Percentiles rank a stretch among this genome's conserved stretches.
Conservation (phyloP, 2,888 invertebrate genomes). For the Carpatolechia fugitivella region DNA sequence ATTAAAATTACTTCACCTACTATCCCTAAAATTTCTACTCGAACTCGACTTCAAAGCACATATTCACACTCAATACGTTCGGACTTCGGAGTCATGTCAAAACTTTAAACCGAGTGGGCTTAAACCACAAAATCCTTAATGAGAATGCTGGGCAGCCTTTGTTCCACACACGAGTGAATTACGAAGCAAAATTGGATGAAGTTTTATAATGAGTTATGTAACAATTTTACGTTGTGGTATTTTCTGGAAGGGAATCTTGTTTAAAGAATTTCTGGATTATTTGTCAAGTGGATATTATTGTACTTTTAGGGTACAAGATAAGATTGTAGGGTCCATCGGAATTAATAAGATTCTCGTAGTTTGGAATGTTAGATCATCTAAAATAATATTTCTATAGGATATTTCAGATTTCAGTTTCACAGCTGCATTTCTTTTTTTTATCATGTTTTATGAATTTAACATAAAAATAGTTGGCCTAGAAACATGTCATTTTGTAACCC, state of each 20-base stretch:
- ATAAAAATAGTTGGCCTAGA: too few relatives aligned
- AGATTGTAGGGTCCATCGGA: too few relatives aligned
- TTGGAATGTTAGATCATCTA: too few relatives aligned
- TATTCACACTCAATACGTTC: constrained; percentile 40
- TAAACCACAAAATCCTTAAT: constrained; percentile 48
- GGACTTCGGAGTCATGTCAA: constrained; percentile 33
- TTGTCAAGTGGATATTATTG: background rate
- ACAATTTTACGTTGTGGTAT: constrained; percentile 3
- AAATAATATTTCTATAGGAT: too few relatives aligned
- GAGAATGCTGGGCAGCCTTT: constrained; percentile 54
- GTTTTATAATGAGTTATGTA: constrained; percentile 27
- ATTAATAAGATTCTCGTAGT: too few relatives aligned
- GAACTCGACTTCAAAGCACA: constrained; percentile 46
- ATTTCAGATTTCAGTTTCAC: too few relatives aligned
- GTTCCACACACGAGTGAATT: constrained; percentile 43
- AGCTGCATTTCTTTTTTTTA: too few relatives aligned
- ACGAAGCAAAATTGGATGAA: constrained; percentile 25
- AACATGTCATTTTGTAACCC: too few relatives aligned
- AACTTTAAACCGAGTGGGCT: constrained; percentile 52
- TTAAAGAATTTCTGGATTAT: background rate
- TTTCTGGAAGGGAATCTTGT: background rate
- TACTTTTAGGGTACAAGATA: too few relatives aligned
- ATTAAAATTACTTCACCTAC: background rate
- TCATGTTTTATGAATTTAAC: too few relatives aligned
- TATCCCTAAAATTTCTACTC: constrained; percentile 25